Evolutionary conservation across 2,797 vertebrate species (phyloP), one percentile per base, ranked within the genome.

Genomic region (Diceros bicornis): DNA sequence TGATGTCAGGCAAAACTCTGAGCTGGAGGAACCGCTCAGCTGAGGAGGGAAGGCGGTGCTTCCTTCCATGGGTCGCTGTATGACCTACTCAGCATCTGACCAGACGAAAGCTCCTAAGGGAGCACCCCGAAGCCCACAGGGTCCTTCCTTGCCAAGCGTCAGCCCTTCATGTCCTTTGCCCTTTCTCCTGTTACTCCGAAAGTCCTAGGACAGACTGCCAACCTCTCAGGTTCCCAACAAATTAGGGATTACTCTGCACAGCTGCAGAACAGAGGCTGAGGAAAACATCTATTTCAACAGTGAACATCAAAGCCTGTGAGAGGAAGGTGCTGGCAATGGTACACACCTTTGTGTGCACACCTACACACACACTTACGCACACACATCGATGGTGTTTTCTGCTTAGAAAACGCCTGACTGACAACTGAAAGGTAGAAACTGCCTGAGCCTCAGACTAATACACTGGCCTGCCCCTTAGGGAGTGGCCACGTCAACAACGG

Each of bases 21-120:
- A 41, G 52, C 77, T 86, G 61, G 64, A 47, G 64, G 64, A 47
- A 55, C 78, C 92, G 34, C 74, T 96, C 94, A 50, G 96, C 6
- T 10, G 74, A 41, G 78, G 18, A 83, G 94, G 89, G 81, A 23
- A 72, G 89, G n/a, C 41, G 94, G 69, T 32, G 23, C 81, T 93
- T 96, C 94, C 71, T 94, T 55, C 85, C 50, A 61, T 59, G 72
- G 86, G 62, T 81, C 52, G 81, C 55, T 52, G 74, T 20, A 32
- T 83, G 66, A 62, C 78, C 3, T 9, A 41, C 0, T 52, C 0
- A 94, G 57, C 18, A 95, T 81, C 96, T 84, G 89, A 7, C 0
- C 72, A 13, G 68, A n/a, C 69, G 94, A 96, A 96, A 74, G 11
- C 27, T 90, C 27, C 59, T 17, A 44, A 77, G 81, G 20, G 41